A percentile compares a stretch with the other conserved stretches of the same genome.
phyloP scores from a whole-genome alignment of 2,113 vertebrate species.

The Rallus limicola region DNA sequence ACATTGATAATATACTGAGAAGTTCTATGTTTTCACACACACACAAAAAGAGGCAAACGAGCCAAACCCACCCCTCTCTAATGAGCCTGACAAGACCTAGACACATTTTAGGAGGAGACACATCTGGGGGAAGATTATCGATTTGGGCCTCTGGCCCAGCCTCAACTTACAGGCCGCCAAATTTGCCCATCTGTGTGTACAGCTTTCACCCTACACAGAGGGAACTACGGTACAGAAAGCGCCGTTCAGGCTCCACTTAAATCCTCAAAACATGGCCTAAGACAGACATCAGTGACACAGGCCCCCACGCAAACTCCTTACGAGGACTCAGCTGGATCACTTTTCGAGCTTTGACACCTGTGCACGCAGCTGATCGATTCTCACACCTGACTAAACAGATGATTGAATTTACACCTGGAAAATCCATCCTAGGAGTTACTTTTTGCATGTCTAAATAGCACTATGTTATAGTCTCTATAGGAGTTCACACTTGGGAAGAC shows the following conservation, averaged over 20 bases:
- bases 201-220: background rate
- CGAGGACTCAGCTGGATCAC: background rate
- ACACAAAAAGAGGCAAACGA: background rate
- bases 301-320: background rate
- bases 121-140: constrained; percentile 43
- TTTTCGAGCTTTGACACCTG: constrained; percentile 41
- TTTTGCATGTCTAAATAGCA: background rate
- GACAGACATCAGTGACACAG: background rate
- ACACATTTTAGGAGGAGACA: constrained; percentile 9
- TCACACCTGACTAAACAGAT: constrained; percentile 51
- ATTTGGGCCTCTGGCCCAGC: constrained; percentile 15
- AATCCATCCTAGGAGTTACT: background rate
- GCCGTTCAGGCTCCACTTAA: background rate
- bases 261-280: background rate
- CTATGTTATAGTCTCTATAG: background rate
- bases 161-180: background rate
- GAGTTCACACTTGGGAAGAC: background rate
- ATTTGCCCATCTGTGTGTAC: constrained; percentile 14
- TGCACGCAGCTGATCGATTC: background rate
- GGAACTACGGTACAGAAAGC: background rate
- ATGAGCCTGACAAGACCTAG: constrained; percentile 45
- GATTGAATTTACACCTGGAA: constrained; percentile 27
- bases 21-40: background rate
- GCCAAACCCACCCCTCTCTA: constrained; percentile 18
- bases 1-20: background rate